Evolutionary conservation across 2,888 invertebrate genomes (phyloP), one percentile per base, ranked within the genome.

Genomic region (Platycnemis pennipes): DNA sequence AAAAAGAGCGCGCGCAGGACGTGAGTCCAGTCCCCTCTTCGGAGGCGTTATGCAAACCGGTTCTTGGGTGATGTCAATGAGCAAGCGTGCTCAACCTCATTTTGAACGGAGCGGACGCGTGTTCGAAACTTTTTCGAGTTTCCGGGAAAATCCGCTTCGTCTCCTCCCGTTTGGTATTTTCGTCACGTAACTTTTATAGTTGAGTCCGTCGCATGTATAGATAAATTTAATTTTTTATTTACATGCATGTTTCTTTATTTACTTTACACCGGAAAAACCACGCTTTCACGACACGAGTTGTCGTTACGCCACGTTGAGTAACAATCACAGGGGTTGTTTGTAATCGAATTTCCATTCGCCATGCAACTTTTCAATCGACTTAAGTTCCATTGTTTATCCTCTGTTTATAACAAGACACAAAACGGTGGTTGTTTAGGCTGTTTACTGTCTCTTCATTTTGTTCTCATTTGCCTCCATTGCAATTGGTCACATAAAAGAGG

Each of bases 31-130:
- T 77, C 77, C 37, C 77, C 77, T 77, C 77, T 11, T 13, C 26
- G 77, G 31, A 16, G 31, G 77, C 13, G 77, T 37, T 77, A 77
- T 77, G 77, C 77, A 77, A 77, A 77, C 77, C 77, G 77, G 77
- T 77, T 77, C 77, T 77, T 63, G 7, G 37, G n/a, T n/a, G 31
- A 77, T 77, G 77, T 77, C 77, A 77, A 77, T 77, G 26, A 8
- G 37, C 37, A 22, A 31, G 8, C 8, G 31, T 37, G 31, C 16
- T 77, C 77, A 77, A 77, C 77, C 77, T 77, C 77, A 77, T 77
- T 77, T 37, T n/a, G 31, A 77, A 26, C 8, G 77, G 11, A 11
- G 31, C 77, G 77, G 37, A 26, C 77, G 77, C 77, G 37, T 37
- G 37, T 7, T 37, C 77, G 77, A 77, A 26, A 37, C 77, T 31